These are phyloP conservation scores for Amphiprion ocellaris DNA, from an alignment of 2,113 vertebrate species.

Conservation along the genomic window DNA sequence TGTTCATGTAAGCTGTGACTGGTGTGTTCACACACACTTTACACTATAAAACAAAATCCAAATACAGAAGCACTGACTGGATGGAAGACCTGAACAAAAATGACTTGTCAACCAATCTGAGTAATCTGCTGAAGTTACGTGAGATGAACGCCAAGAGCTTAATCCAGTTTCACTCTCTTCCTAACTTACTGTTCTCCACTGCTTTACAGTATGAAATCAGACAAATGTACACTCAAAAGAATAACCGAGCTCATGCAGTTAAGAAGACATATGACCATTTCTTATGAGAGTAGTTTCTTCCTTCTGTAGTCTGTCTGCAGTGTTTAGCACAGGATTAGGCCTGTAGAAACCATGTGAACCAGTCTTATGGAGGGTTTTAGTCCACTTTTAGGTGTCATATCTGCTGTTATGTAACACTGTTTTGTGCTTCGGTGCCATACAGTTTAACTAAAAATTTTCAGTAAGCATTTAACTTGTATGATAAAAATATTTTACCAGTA, in stretches of 20 bases:
- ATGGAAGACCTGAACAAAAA: conserved; percentile 17
- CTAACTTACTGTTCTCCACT: neutral
- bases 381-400: neutral
- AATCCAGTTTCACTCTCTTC: conserved; percentile 35
- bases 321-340: neutral
- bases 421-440: too few relatives aligned
- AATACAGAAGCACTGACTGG: neutral
- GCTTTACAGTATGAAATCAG: conserved; percentile 20
- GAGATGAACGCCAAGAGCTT: conserved; percentile 39
- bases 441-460: too few relatives aligned
- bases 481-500: conserved; percentile 81
- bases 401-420: neutral
- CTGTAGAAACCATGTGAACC: neutral
- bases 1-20: neutral
- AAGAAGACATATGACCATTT: neutral
- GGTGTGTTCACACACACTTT: neutral
- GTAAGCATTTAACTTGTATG: neutral
- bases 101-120: conserved; percentile 1
- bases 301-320: conserved; percentile 1
- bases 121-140: conserved; percentile 44
- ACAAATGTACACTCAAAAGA: neutral
- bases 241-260: neutral
- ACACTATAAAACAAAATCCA: conserved; percentile 1
- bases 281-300: too few relatives aligned
- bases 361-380: neutral